phyloP scores from a whole-genome alignment of 2,113 vertebrate species.

The Anolis carolinensis region DNA sequence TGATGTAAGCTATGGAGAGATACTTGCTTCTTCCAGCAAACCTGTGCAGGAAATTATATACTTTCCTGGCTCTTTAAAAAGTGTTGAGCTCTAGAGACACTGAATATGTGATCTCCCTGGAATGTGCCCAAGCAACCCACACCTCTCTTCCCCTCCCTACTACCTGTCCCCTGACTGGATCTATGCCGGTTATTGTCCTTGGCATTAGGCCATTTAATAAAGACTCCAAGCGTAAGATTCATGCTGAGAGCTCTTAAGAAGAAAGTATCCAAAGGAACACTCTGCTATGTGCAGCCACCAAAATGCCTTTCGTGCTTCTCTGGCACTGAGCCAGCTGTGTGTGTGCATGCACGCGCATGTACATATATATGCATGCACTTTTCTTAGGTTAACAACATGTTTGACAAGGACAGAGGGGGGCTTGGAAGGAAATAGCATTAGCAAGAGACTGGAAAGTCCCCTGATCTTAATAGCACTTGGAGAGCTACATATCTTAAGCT shows the following conservation, averaged over 20 bases:
- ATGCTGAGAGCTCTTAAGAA: conserved; percentile 9
- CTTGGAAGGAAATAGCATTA: not conserved
- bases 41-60: not conserved
- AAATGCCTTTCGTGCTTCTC: not conserved
- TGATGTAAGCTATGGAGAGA: not conserved
- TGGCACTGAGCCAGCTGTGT: not conserved
- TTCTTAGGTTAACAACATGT: not conserved
- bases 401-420: not conserved
- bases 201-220: conserved; percentile 26
- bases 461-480: not conserved
- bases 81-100: not conserved
- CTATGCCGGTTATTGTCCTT: conserved; percentile 19
- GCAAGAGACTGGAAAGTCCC: not conserved
- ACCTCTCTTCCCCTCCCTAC: not conserved
- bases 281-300: not conserved
- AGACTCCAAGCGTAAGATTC: not conserved
- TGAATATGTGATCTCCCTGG: conserved; percentile 8
- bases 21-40: not conserved
- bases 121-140: conserved; percentile 22
- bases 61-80: not conserved
- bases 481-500: not conserved
- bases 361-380: not conserved
- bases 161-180: conserved; percentile 25
- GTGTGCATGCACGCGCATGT: too few species aligned
- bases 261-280: not conserved